Evolutionary conservation across 2,797 vertebrate species (phyloP), one percentile per base, ranked within the genome.

Genomic region (Chaetodon trifasciatus): DNA sequence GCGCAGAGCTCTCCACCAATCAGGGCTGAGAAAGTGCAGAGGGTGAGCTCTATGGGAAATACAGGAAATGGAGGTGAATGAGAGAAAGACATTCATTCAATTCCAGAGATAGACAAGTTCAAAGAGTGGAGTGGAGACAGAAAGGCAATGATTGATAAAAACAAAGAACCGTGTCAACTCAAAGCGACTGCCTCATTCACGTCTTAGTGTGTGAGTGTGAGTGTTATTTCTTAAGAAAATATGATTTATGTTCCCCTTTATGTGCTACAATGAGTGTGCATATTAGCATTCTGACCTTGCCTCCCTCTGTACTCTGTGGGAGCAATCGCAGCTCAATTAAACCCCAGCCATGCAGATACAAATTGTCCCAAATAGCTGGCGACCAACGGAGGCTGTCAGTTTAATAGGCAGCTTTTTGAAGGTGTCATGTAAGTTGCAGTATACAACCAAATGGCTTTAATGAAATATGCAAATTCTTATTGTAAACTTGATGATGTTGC

Each of bases 241-340:
- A 76, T 87, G 88, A 92, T 92, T 92, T 88, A 90, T 89, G 86
- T 76, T 76, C 79, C 65, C 76, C 28, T 88, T 88, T 83, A 78
- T 86, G 81, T 61, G 74, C 79, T 74, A 78, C 78, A 91, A 88
- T 85, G 42, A 91, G 74, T 32, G 8, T 47, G 67, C 19, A 28
- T 58, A 82, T 91, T 90, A 87, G 84, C 86, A 79, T 81, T 86
- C 73, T 90, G 88, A 92, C 87, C 86, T 86, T 76, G 78, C 69
- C 68, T 80, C 79, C 56, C 74, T 80, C 71, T 78, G 79, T 80
- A 71, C 83, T 84, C 82, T 62, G 65, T 56, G 76, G 78, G 87
- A 82, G 79, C 87, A 91, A 88, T 91, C 74, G 76, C 75, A 89
- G 86, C 89, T 93, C 90, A 94, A 93, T 94, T 94, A 93, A 90